Conservation (phyloP, 2,797 vertebrate genomes). For the Coregonus suidteri region DNA sequence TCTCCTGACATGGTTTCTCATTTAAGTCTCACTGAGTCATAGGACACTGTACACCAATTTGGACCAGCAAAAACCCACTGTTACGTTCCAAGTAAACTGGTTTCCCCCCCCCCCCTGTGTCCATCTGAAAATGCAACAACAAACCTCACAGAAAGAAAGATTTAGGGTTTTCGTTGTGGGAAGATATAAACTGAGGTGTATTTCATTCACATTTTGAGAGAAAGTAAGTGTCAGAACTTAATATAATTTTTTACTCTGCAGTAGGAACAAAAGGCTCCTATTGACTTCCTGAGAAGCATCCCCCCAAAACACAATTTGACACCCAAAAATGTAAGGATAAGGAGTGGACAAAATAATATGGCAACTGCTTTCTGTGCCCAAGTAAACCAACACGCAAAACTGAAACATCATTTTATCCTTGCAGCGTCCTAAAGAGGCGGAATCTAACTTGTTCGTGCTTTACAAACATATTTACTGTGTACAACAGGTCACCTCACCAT, state of each 20-base stretch:
- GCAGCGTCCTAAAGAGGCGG: neutral
- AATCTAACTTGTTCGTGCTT: too few relatives aligned
- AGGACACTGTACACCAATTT: too few relatives aligned
- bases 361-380: too few relatives aligned
- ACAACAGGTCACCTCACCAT: neutral
- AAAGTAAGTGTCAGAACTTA: neutral
- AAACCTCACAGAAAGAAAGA: neutral
- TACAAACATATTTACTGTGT: neutral
- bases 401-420: neutral
- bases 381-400: too few relatives aligned
- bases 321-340: neutral
- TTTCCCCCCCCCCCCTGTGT: too few relatives aligned
- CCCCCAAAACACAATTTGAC: neutral
- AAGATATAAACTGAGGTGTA: neutral
- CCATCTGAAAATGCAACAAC: neutral
- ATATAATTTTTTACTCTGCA: neutral
- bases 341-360: neutral
- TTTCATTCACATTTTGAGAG: neutral
- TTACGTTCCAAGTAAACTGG: neutral
- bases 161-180: neutral
- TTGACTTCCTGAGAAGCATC: neutral
- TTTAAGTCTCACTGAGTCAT: too few relatives aligned
- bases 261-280: too few relatives aligned
- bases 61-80: too few relatives aligned
- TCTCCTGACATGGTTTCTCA: too few relatives aligned